Conservation (phyloP, 2,113 vertebrate species). For the Ondatra zibethicus region DNA sequence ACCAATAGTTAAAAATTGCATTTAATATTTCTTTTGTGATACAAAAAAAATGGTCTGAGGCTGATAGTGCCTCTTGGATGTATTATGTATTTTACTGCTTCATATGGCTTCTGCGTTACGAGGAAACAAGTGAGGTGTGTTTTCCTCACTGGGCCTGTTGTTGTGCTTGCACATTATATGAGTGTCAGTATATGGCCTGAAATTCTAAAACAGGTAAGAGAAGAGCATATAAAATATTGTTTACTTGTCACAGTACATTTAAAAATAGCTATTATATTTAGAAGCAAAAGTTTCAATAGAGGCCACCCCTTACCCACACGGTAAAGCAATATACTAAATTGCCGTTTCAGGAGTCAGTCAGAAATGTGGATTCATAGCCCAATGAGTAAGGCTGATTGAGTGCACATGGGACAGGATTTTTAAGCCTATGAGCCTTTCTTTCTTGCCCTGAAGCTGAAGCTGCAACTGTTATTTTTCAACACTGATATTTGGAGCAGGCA, state of each 20-base stretch:
- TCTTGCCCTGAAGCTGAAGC: not conserved
- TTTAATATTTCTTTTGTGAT: not conserved
- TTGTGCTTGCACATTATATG: not conserved
- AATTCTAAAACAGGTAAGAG: not conserved
- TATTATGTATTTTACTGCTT: not conserved
- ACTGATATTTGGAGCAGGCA: not conserved
- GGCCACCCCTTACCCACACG: not conserved
- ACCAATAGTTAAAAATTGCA: not conserved
- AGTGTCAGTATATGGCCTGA: not conserved
- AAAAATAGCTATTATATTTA: not conserved
- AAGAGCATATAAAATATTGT: constrained; percentile 1
- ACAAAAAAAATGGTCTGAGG: not conserved
- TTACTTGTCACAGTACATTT: constrained; percentile 22
- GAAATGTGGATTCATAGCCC: not conserved
- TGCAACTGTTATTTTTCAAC: not conserved
- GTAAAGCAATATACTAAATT: not conserved
- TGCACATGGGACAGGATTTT: not conserved
- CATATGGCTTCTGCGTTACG: not conserved
- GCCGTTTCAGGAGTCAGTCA: not conserved
- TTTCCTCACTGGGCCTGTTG: not conserved
- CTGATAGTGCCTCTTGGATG: not conserved
- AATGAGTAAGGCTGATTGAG: not conserved
- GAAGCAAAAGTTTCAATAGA: constrained; percentile 26
- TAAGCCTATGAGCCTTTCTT: not conserved
- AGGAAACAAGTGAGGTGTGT: not conserved